Percentiles rank a stretch among this genome's conserved stretches.
phyloP scores from a whole-genome alignment of 2,797 vertebrate species.

The Microhierax caerulescens region DNA sequence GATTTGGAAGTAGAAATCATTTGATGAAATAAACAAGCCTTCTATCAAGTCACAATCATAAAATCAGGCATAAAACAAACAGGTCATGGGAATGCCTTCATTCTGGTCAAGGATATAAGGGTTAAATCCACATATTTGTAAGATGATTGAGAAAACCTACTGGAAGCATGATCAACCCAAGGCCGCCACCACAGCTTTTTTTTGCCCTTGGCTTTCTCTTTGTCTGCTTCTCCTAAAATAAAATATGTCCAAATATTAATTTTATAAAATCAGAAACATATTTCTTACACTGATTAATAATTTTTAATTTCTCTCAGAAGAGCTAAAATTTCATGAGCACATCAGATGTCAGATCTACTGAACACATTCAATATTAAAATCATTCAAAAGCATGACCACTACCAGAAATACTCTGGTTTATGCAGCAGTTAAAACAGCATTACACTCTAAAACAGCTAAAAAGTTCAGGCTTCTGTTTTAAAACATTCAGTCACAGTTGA shows the following conservation, averaged over 20 bases:
- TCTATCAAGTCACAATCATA: slow-evolving; percentile 81
- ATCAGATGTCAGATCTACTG: slow-evolving; percentile 45
- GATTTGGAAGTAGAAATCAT: not conserved
- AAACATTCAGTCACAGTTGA: not conserved
- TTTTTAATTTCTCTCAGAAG: slow-evolving; percentile 56
- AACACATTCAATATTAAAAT: not conserved
- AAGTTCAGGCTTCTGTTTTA: not conserved
- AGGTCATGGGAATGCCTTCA: slow-evolving; percentile 70
- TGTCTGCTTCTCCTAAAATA: slow-evolving; percentile 99
- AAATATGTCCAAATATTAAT: slow-evolving; percentile 95
- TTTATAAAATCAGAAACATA: slow-evolving; percentile 76
- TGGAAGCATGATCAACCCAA: slow-evolving; percentile 99
- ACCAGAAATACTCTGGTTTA: not conserved
- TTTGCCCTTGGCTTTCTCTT: slow-evolving; percentile 99
- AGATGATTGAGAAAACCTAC: slow-evolving; percentile 96
- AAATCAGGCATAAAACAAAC: slow-evolving; percentile 79
- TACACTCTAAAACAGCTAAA: not conserved
- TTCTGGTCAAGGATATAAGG: slow-evolving; percentile 99
- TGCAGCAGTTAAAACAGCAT: not conserved
- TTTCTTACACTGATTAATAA: slow-evolving; percentile 72
- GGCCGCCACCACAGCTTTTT: slow-evolving; percentile 99
- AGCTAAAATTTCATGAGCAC: slow-evolving; percentile 42
- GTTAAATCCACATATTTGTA: slow-evolving; percentile 85
- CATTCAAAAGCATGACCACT: not conserved
- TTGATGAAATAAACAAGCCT: not conserved